Conservation (phyloP, 2,797 vertebrate species). For the Syndactyla subalaris region DNA sequence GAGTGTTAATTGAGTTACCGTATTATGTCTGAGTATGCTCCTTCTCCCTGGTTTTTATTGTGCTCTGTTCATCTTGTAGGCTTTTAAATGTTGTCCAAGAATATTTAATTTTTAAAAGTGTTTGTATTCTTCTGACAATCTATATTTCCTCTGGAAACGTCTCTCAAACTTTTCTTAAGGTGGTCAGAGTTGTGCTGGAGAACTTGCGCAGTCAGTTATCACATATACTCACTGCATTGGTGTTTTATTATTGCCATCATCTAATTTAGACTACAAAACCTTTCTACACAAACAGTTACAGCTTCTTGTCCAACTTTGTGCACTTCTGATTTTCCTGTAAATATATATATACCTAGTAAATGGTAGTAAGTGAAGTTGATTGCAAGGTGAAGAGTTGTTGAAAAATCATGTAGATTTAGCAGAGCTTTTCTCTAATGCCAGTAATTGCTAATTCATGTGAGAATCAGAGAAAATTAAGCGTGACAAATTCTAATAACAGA, state of each 20-base stretch:
- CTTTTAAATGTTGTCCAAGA: neutral
- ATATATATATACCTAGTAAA: neutral
- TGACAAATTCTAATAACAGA: neutral
- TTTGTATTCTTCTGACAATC: neutral
- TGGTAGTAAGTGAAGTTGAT: neutral
- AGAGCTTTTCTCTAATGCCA: neutral
- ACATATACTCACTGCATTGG: neutral
- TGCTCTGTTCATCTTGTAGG: neutral
- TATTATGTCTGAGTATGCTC: neutral
- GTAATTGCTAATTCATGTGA: neutral
- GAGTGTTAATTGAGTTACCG: neutral
- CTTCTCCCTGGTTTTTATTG: neutral
- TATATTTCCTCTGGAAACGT: neutral
- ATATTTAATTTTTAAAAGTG: neutral
- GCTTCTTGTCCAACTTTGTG: neutral
- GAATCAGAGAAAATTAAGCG: neutral
- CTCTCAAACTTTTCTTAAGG: neutral
- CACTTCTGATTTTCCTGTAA: neutral
- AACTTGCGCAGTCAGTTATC: neutral
- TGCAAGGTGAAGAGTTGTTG: neutral
- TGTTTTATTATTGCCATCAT: neutral
- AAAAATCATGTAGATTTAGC: neutral
- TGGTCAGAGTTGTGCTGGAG: neutral
- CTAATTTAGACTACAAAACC: neutral
- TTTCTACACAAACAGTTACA: neutral